These are phyloP conservation scores for Geotria australis DNA, from an alignment of 2,797 vertebrate species.

Conservation along the genomic window DNA sequence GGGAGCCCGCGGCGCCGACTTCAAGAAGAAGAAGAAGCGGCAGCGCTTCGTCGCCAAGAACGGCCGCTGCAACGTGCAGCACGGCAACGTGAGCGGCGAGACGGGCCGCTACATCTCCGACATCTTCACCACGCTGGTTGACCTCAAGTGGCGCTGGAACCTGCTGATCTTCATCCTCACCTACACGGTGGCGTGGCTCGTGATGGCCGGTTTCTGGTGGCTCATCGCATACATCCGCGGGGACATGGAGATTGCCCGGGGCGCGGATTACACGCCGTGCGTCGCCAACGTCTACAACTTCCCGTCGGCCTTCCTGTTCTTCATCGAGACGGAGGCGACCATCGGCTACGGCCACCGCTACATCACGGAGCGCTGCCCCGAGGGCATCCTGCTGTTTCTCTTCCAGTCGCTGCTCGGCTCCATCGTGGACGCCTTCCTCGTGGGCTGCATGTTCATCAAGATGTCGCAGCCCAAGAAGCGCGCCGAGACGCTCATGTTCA, in stretches of 20 bases:
- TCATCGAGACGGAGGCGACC: slow-evolving; percentile 86
- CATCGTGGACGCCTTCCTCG: slow-evolving; percentile 86
- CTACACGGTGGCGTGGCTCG: slow-evolving; percentile 85
- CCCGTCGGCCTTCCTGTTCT: slow-evolving; percentile 89
- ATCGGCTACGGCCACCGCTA: slow-evolving; percentile 93
- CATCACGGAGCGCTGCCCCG: slow-evolving; percentile 92
- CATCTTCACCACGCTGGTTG: slow-evolving; percentile 81
- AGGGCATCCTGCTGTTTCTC: slow-evolving; percentile 92
- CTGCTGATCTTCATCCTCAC: slow-evolving; percentile 91
- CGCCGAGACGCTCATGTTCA: slow-evolving; percentile 94
- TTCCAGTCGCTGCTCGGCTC: slow-evolving; percentile 93
- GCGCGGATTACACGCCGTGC: slow-evolving; percentile 77
- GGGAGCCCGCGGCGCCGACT: too few relatives aligned
- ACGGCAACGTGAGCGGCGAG: slow-evolving; percentile 84
- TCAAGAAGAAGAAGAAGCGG: background rate
- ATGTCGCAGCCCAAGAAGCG: slow-evolving; percentile 98
- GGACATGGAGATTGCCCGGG: slow-evolving; percentile 50
- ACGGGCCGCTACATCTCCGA: slow-evolving; percentile 86
- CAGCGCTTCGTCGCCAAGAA: slow-evolving; percentile 74
- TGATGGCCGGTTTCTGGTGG: slow-evolving; percentile 98
- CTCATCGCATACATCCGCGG: slow-evolving; percentile 72
- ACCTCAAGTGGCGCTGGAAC: slow-evolving; percentile 98
- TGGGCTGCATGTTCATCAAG: slow-evolving; percentile 98
- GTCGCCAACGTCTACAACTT: slow-evolving; percentile 98
- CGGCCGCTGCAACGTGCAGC: slow-evolving; percentile 88